Evolutionary conservation across 2,797 vertebrate species (phyloP).

Genomic region (Protonibea diacanthus): DNA sequence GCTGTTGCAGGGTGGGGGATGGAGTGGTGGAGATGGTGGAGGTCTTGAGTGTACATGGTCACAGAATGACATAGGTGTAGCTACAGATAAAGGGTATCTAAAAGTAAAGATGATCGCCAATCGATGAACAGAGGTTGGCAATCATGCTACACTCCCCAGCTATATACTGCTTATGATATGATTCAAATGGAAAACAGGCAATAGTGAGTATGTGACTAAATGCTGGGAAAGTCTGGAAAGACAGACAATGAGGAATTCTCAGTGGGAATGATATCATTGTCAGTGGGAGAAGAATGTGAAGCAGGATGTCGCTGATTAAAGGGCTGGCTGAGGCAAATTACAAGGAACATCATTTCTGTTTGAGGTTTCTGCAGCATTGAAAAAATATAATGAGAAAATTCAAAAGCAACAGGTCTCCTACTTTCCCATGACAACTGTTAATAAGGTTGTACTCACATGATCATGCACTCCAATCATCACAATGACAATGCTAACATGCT

Average conservation of each 20-base stretch:
- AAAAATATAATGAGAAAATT: no score
- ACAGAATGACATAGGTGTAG: conserved; percentile 13
- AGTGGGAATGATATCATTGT: background rate
- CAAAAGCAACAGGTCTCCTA: no score
- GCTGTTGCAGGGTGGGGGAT: conserved; percentile 19
- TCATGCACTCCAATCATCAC: background rate
- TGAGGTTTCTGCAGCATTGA: background rate
- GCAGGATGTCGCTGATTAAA: background rate
- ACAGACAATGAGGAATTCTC: background rate
- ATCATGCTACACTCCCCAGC: background rate
- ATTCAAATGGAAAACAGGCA: background rate
- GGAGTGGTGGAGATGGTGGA: background rate
- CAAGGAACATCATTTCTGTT: background rate
- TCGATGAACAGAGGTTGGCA: background rate
- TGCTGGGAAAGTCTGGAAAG: background rate
- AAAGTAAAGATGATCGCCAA: background rate
- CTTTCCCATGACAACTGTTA: background rate
- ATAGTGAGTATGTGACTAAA: background rate
- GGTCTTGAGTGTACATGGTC: conserved; percentile 10
- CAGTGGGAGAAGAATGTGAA: background rate
- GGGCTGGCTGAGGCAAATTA: background rate
- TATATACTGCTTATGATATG: background rate
- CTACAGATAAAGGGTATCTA: conserved; percentile 1
- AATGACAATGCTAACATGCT: background rate
- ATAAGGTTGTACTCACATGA: no score